phyloP scores from a whole-genome alignment of 2,113 vertebrate species.

The Notiomystis cincta region DNA sequence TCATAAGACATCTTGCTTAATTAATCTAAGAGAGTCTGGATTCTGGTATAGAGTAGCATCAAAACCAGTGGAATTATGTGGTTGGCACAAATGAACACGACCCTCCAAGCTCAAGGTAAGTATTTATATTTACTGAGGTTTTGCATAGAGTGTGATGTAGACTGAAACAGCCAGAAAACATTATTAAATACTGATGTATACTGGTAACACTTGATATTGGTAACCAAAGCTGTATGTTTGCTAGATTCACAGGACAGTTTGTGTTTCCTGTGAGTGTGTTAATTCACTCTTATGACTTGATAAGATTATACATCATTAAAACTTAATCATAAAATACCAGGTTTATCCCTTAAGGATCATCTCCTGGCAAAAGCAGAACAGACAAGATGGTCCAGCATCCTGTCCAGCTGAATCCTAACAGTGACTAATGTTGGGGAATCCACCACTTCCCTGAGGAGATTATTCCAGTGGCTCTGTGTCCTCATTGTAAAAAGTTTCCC shows the following conservation, averaged over 20 bases:
- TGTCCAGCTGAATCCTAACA: background rate
- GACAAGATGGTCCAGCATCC: background rate
- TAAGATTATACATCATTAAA: background rate
- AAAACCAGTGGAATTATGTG: background rate
- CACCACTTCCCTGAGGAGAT: background rate
- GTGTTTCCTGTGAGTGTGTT: background rate
- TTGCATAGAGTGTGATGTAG: background rate
- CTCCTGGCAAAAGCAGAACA: background rate
- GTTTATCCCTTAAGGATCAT: background rate
- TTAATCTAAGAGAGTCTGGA: background rate
- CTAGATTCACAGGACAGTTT: background rate
- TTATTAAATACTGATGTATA: background rate
- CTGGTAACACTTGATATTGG: background rate
- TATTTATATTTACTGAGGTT: background rate
- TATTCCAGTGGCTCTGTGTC: background rate
- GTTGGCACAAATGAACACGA: background rate
- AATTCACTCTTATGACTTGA: background rate
- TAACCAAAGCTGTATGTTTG: background rate
- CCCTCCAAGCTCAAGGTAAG: background rate
- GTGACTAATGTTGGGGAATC: background rate
- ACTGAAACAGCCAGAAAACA: background rate
- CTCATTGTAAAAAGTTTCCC: background rate
- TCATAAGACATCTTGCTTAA: background rate
- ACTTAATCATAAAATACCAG: background rate
- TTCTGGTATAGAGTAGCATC: background rate